These are phyloP conservation scores for Salvelinus sp. DNA, from an alignment of 2,113 vertebrate genomes.

Conservation along the genomic window DNA sequence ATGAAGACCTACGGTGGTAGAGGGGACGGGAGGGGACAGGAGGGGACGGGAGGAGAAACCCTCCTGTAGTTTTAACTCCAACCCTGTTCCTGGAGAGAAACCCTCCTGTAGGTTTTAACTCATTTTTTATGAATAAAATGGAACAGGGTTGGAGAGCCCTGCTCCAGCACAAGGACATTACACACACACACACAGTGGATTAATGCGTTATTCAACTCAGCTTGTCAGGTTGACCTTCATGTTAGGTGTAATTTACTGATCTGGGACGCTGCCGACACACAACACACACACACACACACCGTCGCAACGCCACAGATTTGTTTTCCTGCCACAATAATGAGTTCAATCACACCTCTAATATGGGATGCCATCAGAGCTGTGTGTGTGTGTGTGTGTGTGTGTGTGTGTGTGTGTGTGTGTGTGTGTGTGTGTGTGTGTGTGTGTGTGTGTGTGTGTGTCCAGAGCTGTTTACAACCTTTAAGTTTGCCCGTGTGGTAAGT, in stretches of 20 bases:
- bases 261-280: conserved; percentile 9
- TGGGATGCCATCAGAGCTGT: conserved; percentile 12
- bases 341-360: conserved; percentile 21
- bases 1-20: not conserved
- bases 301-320: conserved; percentile 17
- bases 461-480: conserved; percentile 52
- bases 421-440: not conserved
- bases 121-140: too few relatives aligned
- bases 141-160: not conserved
- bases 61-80: too few relatives aligned
- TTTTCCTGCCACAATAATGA: conserved; percentile 50
- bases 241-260: conserved; percentile 33
- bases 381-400: not conserved
- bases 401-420: not conserved
- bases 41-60: too few relatives aligned
- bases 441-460: not conserved
- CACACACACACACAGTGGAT: conserved; percentile 9
- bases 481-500: not conserved
- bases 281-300: not conserved
- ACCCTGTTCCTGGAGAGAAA: too few relatives aligned
- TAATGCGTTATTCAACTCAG: not conserved
- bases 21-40: not conserved
- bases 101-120: too few relatives aligned
- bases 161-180: not conserved
- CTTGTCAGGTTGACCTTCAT: conserved; percentile 28